phyloP scores from a whole-genome alignment of 2,113 vertebrate genomes.

The Centropus bengalensis region DNA sequence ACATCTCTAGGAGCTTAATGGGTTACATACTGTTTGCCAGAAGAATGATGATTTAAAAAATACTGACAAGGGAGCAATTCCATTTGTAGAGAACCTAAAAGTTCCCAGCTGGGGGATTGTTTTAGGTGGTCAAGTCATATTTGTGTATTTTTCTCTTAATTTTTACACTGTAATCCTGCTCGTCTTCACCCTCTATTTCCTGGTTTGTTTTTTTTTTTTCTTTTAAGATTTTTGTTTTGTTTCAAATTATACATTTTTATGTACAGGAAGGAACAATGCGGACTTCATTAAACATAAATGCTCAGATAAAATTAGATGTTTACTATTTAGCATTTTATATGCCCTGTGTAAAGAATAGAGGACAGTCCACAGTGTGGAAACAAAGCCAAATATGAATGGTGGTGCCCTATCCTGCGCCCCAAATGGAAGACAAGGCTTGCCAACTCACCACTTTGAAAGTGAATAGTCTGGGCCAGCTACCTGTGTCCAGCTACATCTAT shows the following conservation, averaged over 20 bases:
- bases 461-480: background rate
- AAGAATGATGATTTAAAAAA: conserved; percentile 1
- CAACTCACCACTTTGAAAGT: background rate
- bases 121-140: background rate
- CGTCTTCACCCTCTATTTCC: background rate
- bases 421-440: background rate
- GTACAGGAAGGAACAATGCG: background rate
- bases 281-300: background rate
- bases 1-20: conserved; percentile 29
- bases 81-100: background rate
- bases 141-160: background rate
- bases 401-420: background rate
- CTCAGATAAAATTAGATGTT: background rate
- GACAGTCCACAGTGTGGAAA: background rate
- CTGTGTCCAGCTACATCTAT: background rate
- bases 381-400: background rate
- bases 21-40: background rate
- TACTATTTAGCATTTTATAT: background rate
- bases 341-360: background rate
- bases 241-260: background rate
- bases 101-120: background rate
- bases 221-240: background rate
- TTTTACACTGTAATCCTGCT: background rate
- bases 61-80: background rate
- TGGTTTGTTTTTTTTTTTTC: background rate